A percentile compares a stretch with the other conserved stretches of the same genome.
phyloP scores from a whole-genome alignment of 2,113 vertebrate species.

The Macroglossus sobrinus region DNA sequence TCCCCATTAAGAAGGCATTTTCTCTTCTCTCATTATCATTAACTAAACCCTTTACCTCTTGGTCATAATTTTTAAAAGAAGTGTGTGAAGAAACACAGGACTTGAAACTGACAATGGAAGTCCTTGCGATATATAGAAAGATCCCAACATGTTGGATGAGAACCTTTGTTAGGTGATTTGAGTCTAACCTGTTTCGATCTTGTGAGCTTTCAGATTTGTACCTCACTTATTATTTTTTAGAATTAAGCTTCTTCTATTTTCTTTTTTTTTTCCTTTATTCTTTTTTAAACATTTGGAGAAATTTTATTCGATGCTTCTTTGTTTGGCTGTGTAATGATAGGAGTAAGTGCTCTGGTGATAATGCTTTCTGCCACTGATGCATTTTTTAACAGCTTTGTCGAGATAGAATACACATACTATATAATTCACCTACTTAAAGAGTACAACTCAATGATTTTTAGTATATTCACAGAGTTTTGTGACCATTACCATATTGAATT shows the following conservation, averaged over 20 bases:
- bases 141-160: neutral
- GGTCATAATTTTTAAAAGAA: neutral
- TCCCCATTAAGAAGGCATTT: neutral
- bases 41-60: neutral
- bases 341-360: neutral
- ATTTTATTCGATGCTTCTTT: neutral
- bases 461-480: neutral
- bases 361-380: neutral
- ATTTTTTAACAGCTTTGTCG: constrained; percentile 1
- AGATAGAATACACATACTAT: neutral
- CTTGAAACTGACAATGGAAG: neutral
- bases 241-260: neutral
- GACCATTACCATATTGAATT: neutral
- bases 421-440: neutral
- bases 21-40: neutral
- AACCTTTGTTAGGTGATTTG: neutral
- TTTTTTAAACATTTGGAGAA: neutral
- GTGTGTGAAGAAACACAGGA: neutral
- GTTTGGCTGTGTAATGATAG: neutral
- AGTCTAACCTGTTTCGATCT: neutral
- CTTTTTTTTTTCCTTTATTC: too few relatives aligned
- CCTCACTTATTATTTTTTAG: neutral
- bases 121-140: neutral
- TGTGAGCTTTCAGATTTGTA: neutral
- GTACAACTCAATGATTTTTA: neutral